Percentiles rank a stretch among this genome's conserved stretches.
phyloP scores from a whole-genome alignment of 2,888 invertebrate genomes.

The Caenorhabditis zanzibari region DNA sequence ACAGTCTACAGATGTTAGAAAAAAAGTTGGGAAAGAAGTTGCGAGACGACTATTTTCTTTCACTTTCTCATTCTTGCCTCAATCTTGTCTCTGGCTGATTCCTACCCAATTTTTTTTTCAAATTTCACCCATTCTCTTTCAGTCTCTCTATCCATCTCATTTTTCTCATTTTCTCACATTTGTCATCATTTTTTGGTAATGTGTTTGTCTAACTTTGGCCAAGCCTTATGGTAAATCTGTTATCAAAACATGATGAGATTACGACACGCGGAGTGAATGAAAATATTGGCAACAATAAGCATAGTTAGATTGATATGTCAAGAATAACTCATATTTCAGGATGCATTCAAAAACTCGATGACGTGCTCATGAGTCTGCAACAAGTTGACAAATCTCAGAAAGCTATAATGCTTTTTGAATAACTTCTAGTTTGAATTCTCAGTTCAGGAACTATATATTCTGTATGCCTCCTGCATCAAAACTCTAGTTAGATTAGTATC shows the following conservation, averaged over 20 bases:
- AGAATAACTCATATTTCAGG: neutral
- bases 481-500: neutral
- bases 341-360: neutral
- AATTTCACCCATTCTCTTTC: neutral
- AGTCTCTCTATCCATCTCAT: neutral
- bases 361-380: neutral
- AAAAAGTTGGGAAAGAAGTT: constrained; percentile 40
- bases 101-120: neutral
- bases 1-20: constrained; percentile 50
- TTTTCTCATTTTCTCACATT: constrained; percentile 21
- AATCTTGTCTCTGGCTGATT: neutral
- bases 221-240: constrained; percentile 30
- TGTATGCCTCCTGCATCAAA: neutral
- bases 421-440: too few relatives aligned
- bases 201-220: constrained; percentile 25
- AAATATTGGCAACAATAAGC: constrained; percentile 42
- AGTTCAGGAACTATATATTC: neutral
- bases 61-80: constrained; percentile 13
- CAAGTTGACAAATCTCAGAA: neutral
- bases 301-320: constrained; percentile 26
- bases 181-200: constrained; percentile 55
- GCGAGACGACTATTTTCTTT: neutral
- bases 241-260: constrained; percentile 26
- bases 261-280: constrained; percentile 21
- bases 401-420: too few relatives aligned